Conservation (phyloP, 2,113 vertebrate species). For the Rhinichthys klamathensis region DNA sequence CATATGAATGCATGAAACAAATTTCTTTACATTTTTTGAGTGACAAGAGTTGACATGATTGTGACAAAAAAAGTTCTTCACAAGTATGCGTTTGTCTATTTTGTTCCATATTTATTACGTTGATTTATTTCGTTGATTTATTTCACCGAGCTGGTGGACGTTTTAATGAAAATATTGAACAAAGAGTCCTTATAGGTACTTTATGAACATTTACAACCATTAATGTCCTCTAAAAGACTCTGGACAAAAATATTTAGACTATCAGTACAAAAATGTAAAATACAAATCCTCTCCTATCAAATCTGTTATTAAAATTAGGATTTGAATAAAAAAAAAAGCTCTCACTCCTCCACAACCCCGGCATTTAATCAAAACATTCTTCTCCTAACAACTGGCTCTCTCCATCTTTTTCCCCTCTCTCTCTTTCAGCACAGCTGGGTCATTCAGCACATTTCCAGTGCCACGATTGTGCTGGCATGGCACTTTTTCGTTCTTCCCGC, state of each 20-base stretch:
- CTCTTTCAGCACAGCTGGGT: slow-evolving; percentile 50
- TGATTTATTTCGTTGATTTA: too few relatives aligned
- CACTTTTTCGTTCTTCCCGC: slow-evolving; percentile 63
- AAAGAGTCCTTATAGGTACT: neutral
- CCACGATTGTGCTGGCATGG: slow-evolving; percentile 68
- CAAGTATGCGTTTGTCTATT: neutral
- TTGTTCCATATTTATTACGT: neutral
- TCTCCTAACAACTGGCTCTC: slow-evolving; percentile 47
- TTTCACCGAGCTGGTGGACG: neutral
- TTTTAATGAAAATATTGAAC: neutral
- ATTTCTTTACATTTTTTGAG: neutral
- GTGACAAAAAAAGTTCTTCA: neutral
- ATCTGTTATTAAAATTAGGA: neutral
- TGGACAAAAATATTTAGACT: slow-evolving; percentile 24
- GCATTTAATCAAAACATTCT: slow-evolving; percentile 37
- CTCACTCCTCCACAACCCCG: neutral
- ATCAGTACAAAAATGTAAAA: neutral
- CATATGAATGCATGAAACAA: neutral
- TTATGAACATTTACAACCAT: neutral
- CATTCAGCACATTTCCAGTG: slow-evolving; percentile 77
- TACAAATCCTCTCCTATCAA: neutral
- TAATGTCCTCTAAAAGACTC: slow-evolving; percentile 4
- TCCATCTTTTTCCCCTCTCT: neutral
- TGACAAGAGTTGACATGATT: too few relatives aligned
- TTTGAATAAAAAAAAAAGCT: neutral